Percentiles rank a stretch among this genome's conserved stretches.
phyloP scores from a whole-genome alignment of 2,888 invertebrate genomes.

The Drosophila antonietae region DNA sequence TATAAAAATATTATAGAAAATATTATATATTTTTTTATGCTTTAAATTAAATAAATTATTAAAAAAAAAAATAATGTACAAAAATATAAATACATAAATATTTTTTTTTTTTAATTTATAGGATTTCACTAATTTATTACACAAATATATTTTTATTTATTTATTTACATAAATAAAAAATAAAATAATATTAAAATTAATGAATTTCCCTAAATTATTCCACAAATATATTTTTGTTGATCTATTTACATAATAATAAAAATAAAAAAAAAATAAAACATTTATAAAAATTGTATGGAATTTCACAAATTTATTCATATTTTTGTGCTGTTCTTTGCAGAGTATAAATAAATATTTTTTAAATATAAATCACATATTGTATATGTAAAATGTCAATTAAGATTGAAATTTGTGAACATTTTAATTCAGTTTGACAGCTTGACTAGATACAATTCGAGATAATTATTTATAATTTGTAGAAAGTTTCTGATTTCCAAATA shows the following conservation, averaged over 20 bases:
- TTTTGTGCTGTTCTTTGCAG: neutral
- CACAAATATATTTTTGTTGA: no score
- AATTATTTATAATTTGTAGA: constrained; percentile 27
- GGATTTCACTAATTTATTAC: no score
- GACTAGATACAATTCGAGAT: constrained; percentile 4
- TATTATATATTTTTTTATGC: no score
- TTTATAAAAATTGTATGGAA: neutral
- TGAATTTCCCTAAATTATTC: no score
- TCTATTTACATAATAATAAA: no score
- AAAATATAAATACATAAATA: no score
- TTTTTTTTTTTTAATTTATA: no score
- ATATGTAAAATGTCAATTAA: neutral
- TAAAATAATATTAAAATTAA: neutral
- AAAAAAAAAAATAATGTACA: no score
- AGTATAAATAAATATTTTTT: neutral
- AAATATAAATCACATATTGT: neutral
- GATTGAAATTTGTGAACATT: neutral
- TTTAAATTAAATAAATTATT: no score
- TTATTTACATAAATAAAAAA: no score
- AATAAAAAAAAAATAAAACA: neutral
- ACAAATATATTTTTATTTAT: no score
- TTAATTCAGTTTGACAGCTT: constrained; percentile 11
- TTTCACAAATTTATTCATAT: neutral
- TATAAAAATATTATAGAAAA: no score
- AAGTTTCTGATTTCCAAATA: constrained; percentile 19